Evolutionary conservation across 2,797 vertebrate species (phyloP).

Genomic region (Phoebastria nigripes): DNA sequence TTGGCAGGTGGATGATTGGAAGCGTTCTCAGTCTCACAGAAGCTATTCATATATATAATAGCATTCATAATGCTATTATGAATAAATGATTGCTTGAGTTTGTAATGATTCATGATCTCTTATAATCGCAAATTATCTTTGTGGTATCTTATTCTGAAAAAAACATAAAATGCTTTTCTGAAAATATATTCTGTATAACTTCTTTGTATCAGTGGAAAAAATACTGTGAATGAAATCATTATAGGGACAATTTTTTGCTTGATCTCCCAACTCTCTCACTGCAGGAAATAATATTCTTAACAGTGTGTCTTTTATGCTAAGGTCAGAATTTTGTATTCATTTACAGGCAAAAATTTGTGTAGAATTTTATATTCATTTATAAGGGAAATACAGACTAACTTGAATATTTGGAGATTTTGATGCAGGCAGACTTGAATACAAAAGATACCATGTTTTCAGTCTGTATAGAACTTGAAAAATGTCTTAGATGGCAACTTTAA

Average conservation of each 20-base stretch:
- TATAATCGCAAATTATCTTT: not conserved
- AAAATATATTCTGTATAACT: not conserved
- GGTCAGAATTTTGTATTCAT: not conserved
- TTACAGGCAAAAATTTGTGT: not conserved
- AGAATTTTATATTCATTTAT: not conserved
- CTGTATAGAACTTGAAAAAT: not conserved
- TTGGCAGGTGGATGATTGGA: not conserved
- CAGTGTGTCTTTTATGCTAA: not conserved
- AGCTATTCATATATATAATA: no score
- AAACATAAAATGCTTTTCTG: not conserved
- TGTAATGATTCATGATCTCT: not conserved
- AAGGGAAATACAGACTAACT: not conserved
- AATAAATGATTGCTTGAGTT: not conserved
- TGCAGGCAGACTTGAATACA: not conserved
- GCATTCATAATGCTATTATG: not conserved
- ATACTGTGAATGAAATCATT: not conserved
- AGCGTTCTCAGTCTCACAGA: not conserved
- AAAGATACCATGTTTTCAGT: not conserved
- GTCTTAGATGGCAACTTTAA: not conserved
- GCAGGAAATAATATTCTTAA: not conserved
- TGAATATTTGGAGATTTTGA: not conserved
- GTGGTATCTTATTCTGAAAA: not conserved
- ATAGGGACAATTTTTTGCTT: not conserved
- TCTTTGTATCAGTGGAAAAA: not conserved
- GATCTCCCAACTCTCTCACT: not conserved